Conservation (phyloP, 2,797 vertebrate species). For the Sebastes vulpes region DNA sequence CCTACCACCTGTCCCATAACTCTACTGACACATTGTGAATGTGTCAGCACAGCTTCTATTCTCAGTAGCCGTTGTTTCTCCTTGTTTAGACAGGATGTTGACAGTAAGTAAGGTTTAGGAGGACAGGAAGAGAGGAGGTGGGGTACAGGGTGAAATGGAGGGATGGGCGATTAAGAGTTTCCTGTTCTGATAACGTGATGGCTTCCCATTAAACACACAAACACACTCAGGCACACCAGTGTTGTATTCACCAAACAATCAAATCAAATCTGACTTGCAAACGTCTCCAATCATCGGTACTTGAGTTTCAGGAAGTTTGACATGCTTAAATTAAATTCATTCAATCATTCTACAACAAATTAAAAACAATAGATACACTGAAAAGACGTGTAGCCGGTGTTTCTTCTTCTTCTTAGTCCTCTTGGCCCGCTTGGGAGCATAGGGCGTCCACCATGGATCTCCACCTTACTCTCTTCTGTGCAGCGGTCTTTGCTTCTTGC, state of each 20-base stretch:
- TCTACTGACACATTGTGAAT: constrained; percentile 44
- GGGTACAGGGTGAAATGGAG: background rate
- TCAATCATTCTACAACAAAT: background rate
- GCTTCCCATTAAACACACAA: background rate
- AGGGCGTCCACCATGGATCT: no score
- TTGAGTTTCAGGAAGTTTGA: background rate
- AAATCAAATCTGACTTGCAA: background rate
- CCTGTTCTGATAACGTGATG: constrained; percentile 23
- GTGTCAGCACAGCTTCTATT: constrained; percentile 62
- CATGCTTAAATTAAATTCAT: background rate
- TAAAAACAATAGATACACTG: no score
- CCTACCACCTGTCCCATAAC: constrained; percentile 60
- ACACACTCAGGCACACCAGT: background rate
- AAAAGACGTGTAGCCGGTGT: no score
- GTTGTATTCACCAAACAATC: background rate
- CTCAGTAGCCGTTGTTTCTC: constrained; percentile 54
- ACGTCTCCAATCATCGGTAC: background rate
- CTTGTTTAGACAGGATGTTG: constrained; percentile 60
- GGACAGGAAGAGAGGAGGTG: constrained; percentile 12
- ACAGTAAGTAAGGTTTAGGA: constrained; percentile 51
- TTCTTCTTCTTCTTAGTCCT: no score
- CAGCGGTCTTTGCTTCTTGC: no score
- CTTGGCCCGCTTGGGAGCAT: no score
- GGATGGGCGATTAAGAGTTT: constrained; percentile 32
- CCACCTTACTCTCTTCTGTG: no score